These are phyloP conservation scores for Poecilia picta DNA, from an alignment of 2,797 vertebrate species.

Conservation along the genomic window DNA sequence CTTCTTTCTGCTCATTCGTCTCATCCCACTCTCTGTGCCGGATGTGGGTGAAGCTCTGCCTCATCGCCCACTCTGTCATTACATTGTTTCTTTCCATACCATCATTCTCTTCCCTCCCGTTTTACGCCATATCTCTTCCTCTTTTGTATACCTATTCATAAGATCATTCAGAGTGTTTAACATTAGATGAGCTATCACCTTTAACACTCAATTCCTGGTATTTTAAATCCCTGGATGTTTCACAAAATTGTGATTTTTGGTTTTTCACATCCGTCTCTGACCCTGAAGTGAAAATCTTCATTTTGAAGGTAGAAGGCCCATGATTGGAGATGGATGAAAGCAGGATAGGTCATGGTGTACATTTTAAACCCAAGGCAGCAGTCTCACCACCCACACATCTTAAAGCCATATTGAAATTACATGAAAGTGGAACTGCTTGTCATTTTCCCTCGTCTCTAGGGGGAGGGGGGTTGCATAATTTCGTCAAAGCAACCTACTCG, in stretches of 20 bases:
- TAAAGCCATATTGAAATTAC: constrained; percentile 78
- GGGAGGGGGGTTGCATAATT: constrained; percentile 63
- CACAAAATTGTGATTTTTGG: constrained; percentile 16
- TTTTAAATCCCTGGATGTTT: constrained; percentile 20
- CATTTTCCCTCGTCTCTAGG: constrained; percentile 61
- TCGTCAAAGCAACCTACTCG: constrained; percentile 61
- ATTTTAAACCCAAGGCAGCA: constrained; percentile 74
- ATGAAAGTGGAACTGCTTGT: constrained; percentile 73
- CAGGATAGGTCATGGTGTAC: constrained; percentile 73
- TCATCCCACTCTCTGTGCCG: constrained; percentile 59
- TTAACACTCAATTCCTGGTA: constrained; percentile 16
- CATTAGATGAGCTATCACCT: constrained; percentile 13
- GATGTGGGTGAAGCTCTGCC: constrained; percentile 61
- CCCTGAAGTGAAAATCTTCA: constrained; percentile 35
- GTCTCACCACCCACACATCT: constrained; percentile 78
- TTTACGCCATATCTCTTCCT: constrained; percentile 40
- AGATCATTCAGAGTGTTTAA: constrained; percentile 26
- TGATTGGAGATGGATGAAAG: constrained; percentile 76
- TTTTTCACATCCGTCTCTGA: constrained; percentile 26
- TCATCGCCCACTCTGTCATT: constrained; percentile 55
- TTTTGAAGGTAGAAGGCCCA: constrained; percentile 48
- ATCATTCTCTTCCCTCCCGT: constrained; percentile 34
- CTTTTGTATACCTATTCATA: constrained; percentile 36
- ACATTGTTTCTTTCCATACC: constrained; percentile 63
- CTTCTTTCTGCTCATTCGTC: constrained; percentile 63